A percentile compares a stretch with the other conserved stretches of the same genome.
Conservation (phyloP, 2,888 invertebrate genomes). For the Heliothis peltigera region DNA sequence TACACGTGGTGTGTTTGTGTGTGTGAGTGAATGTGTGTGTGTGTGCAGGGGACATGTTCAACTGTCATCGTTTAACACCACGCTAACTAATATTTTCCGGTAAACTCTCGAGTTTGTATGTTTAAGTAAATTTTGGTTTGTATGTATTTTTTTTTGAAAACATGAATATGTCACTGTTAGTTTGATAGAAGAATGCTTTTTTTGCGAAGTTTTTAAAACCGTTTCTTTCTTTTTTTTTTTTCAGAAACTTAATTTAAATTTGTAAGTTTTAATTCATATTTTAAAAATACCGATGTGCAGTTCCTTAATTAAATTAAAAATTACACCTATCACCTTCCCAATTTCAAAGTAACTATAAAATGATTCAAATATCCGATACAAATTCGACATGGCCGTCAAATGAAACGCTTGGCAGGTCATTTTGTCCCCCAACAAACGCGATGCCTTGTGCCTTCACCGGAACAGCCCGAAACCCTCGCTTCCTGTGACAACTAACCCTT, state of each 20-base stretch:
- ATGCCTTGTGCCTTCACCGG: conserved; percentile 34
- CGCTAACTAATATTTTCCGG: conserved; percentile 28
- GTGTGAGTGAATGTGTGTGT: conserved; percentile 33
- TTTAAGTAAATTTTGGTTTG: not conserved
- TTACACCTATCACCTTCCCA: too few relatives aligned
- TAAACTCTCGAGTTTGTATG: conserved; percentile 14
- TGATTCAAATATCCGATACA: not conserved
- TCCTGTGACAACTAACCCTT: conserved; percentile 54
- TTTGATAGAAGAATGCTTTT: not conserved
- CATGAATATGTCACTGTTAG: not conserved
- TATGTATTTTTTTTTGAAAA: not conserved
- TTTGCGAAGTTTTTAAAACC: too few relatives aligned
- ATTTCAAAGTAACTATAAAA: too few relatives aligned
- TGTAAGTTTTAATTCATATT: too few relatives aligned
- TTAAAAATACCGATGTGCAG: too few relatives aligned
- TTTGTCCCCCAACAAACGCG: not conserved
- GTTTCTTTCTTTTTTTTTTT: too few relatives aligned
- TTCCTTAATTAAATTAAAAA: not conserved
- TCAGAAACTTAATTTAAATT: too few relatives aligned
- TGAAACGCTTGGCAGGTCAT: not conserved
- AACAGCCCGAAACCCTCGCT: conserved; percentile 51
- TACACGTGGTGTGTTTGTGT: not conserved
- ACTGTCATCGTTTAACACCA: conserved; percentile 29
- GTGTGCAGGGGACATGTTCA: conserved; percentile 4
- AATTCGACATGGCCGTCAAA: not conserved